Conservation (phyloP, 2,888 invertebrate genomes). For the Craniophora ligustri region DNA sequence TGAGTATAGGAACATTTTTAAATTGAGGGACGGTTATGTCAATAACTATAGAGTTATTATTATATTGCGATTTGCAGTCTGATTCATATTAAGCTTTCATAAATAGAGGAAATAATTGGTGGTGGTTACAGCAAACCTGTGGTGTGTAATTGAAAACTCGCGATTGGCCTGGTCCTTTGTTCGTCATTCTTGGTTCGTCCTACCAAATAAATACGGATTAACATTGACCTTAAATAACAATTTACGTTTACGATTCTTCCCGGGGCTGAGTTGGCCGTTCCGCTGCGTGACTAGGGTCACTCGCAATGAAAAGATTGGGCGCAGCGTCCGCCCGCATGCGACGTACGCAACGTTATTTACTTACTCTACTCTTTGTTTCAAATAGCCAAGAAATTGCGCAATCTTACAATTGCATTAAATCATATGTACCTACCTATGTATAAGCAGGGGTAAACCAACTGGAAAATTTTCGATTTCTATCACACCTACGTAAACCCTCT, state of each 20-base stretch:
- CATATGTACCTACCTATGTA: no score
- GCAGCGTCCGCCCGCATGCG: slow-evolving; percentile 72
- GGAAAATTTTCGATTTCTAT: no score
- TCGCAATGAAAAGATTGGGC: slow-evolving; percentile 80
- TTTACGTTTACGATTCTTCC: slow-evolving; percentile 74
- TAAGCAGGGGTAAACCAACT: no score
- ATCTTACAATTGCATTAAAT: no score
- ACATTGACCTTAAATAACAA: slow-evolving; percentile 82
- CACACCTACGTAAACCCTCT: no score
- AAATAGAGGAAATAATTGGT: no score
- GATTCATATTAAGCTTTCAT: no score
- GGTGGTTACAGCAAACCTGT: background rate
- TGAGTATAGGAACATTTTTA: no score
- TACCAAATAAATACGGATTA: slow-evolving; percentile 52
- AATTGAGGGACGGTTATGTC: no score
- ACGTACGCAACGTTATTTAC: slow-evolving; percentile 49
- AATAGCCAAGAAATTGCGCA: background rate
- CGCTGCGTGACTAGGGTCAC: slow-evolving; percentile 67
- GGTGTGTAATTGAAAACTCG: background rate
- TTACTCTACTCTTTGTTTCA: slow-evolving; percentile 17
- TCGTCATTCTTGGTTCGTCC: background rate
- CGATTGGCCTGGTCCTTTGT: background rate
- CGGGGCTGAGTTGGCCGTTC: slow-evolving; percentile 57
- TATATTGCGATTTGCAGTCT: no score
- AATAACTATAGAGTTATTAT: no score